A percentile compares a stretch with the other conserved stretches of the same genome.
Conservation (phyloP, 2,888 invertebrate genomes). For the Agrotis ipsilon region DNA sequence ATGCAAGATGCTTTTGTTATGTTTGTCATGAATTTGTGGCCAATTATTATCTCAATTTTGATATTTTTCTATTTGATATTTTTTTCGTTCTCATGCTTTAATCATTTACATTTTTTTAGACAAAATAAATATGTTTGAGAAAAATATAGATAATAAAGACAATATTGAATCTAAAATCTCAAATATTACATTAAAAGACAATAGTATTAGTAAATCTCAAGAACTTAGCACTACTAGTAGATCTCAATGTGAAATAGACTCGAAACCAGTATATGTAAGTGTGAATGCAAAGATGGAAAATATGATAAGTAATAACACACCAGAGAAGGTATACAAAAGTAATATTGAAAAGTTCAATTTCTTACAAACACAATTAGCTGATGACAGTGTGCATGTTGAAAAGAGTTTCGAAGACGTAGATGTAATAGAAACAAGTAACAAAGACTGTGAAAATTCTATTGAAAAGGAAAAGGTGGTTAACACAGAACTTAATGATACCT, state of each 20-base stretch:
- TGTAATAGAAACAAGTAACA: slow-evolving; percentile 65
- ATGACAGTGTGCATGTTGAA: slow-evolving; percentile 70
- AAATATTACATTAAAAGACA: slow-evolving; percentile 82
- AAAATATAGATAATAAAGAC: slow-evolving; percentile 82
- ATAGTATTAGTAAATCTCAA: slow-evolving; percentile 76
- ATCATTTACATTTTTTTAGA: slow-evolving; percentile 73
- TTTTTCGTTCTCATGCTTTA: slow-evolving; percentile 13
- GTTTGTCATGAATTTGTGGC: slow-evolving; percentile 38
- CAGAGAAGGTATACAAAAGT: slow-evolving; percentile 84
- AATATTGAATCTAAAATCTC: slow-evolving; percentile 80
- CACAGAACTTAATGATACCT: slow-evolving; percentile 54
- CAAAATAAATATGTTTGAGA: slow-evolving; percentile 89
- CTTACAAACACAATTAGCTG: slow-evolving; percentile 85
- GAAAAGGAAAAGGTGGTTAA: slow-evolving; percentile 47
- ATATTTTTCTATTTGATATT: too few relatives aligned
- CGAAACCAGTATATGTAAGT: slow-evolving; percentile 60
- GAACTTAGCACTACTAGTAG: slow-evolving; percentile 73
- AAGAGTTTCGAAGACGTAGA: slow-evolving; percentile 67
- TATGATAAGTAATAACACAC: slow-evolving; percentile 65
- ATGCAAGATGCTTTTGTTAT: slow-evolving; percentile 54
- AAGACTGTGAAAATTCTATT: slow-evolving; percentile 67
- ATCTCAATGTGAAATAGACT: slow-evolving; percentile 70
- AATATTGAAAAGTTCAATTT: slow-evolving; percentile 85
- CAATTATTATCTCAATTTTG: slow-evolving; percentile 4
- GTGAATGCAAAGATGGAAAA: slow-evolving; percentile 56